Evolutionary conservation across 1,140 invertebrate species (phyloP).

Genomic region (Hycleus phaleratus): DNA sequence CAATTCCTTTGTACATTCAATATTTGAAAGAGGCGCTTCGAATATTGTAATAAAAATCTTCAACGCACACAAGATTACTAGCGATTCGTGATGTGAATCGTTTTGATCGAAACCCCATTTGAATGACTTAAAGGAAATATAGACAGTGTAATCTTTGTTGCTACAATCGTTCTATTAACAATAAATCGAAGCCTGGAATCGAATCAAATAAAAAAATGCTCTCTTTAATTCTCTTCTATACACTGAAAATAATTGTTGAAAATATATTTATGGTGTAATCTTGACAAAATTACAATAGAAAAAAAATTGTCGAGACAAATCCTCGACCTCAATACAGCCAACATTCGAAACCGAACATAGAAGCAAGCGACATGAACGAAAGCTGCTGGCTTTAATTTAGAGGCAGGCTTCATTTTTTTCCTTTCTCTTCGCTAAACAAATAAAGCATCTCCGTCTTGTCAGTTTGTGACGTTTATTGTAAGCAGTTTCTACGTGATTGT

Average conservation of each 20-base stretch:
- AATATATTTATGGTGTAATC: too few relatives aligned
- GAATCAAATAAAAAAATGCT: too few relatives aligned
- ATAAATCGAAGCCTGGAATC: too few relatives aligned
- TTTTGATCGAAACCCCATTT: conserved; percentile 5
- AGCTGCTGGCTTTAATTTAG: conserved; percentile 7
- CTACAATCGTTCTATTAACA: neutral
- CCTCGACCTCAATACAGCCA: neutral
- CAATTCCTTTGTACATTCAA: too few relatives aligned
- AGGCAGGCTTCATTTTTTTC: conserved; percentile 12
- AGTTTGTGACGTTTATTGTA: conserved; percentile 16
- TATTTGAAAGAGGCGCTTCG: too few relatives aligned
- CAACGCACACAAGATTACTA: too few relatives aligned
- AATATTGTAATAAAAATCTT: too few relatives aligned
- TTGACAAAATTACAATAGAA: too few relatives aligned
- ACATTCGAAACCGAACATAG: too few relatives aligned
- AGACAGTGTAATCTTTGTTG: conserved; percentile 8
- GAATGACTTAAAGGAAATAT: conserved; percentile 14
- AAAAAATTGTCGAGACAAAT: neutral
- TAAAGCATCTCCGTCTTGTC: conserved; percentile 14
- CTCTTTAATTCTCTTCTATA: too few relatives aligned
- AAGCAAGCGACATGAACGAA: neutral
- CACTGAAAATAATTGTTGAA: too few relatives aligned
- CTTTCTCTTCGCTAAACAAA: conserved; percentile 3
- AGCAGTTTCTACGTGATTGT: conserved; percentile 16
- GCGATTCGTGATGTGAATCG: too few relatives aligned